A percentile compares a stretch with the other conserved stretches of the same genome.
Evolutionary conservation across 2,797 vertebrate genomes (phyloP).

Genomic region (Tenualosa thibaudeaui): DNA sequence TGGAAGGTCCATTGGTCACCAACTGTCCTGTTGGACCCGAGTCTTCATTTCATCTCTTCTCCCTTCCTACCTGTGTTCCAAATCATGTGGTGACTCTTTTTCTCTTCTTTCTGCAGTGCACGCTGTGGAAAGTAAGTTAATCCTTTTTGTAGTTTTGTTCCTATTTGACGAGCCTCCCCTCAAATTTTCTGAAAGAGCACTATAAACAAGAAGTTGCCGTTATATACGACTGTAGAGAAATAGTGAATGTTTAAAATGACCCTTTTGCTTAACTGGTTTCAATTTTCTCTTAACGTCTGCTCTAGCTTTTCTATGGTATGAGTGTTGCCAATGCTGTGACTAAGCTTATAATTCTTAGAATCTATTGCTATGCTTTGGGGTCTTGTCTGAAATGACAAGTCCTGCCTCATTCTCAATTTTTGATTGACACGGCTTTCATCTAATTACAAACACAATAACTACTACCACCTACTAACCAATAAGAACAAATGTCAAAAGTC

Average conservation of each 20-base stretch:
- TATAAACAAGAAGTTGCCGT: slow-evolving; percentile 6
- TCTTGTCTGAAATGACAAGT: slow-evolving; percentile 10
- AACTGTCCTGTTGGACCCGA: slow-evolving; percentile 32
- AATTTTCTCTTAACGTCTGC: slow-evolving; percentile 21
- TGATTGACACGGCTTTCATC: slow-evolving; percentile 33
- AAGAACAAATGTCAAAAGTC: not conserved
- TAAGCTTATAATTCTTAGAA: not conserved
- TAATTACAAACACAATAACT: not conserved
- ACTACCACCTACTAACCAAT: slow-evolving; percentile 20
- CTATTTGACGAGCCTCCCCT: slow-evolving; percentile 28
- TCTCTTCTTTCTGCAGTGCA: slow-evolving; percentile 87
- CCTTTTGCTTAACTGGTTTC: slow-evolving; percentile 51
- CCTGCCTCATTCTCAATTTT: slow-evolving; percentile 29
- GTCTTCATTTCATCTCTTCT: slow-evolving; percentile 16
- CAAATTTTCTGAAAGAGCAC: not conserved
- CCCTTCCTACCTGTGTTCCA: slow-evolving; percentile 46
- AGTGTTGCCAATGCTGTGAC: not conserved
- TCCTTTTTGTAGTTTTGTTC: slow-evolving; percentile 60
- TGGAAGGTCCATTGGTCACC: slow-evolving; percentile 24
- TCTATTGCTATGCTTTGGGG: slow-evolving; percentile 2
- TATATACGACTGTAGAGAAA: not conserved
- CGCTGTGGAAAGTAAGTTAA: slow-evolving; percentile 87
- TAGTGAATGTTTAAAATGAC: slow-evolving; percentile 46
- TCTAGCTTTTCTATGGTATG: not conserved
- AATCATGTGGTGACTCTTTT: slow-evolving; percentile 74